Conservation (phyloP, 2,797 vertebrate genomes). For the Lithobates sylvaticus region DNA sequence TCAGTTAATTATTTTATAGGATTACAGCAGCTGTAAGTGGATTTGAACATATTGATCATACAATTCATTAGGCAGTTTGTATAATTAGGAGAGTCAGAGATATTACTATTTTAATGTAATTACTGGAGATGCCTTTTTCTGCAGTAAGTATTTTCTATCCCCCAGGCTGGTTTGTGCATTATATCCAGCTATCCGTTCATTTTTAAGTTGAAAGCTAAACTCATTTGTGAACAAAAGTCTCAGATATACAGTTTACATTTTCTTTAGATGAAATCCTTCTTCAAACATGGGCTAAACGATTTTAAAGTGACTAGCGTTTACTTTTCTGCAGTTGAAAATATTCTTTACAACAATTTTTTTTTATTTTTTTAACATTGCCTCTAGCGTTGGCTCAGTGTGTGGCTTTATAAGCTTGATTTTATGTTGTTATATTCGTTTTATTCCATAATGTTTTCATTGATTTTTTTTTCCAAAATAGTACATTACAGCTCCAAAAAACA, state of each 20-base stretch:
- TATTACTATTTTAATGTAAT: conserved; percentile 56
- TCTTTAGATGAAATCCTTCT: conserved; percentile 44
- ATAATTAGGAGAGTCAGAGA: conserved; percentile 18
- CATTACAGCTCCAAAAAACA: too few relatives aligned
- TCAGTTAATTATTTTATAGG: conserved; percentile 54
- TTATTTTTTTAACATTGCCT: conserved; percentile 6
- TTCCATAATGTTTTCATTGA: too few relatives aligned
- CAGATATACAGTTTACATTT: conserved; percentile 41
- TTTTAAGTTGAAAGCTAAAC: conserved; percentile 49
- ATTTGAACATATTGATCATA: conserved; percentile 53
- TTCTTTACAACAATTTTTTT: conserved; percentile 1
- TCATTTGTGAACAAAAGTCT: conserved; percentile 39
- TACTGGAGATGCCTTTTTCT: conserved; percentile 30
- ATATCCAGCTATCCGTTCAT: conserved; percentile 13
- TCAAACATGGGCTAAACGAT: conserved; percentile 36
- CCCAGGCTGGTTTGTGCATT: conserved; percentile 29
- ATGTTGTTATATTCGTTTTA: too few relatives aligned
- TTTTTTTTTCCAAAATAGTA: too few relatives aligned
- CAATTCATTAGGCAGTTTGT: conserved; percentile 47
- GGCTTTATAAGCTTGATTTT: too few relatives aligned
- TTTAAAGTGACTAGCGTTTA: conserved; percentile 27
- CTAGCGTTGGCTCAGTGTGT: too few relatives aligned
- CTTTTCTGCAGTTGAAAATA: conserved; percentile 17
- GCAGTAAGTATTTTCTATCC: conserved; percentile 15
- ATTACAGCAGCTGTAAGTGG: conserved; percentile 37